Base-by-base conservation (phyloP, 2,113 vertebrate species). In the Sardina pilchardus region DNA sequence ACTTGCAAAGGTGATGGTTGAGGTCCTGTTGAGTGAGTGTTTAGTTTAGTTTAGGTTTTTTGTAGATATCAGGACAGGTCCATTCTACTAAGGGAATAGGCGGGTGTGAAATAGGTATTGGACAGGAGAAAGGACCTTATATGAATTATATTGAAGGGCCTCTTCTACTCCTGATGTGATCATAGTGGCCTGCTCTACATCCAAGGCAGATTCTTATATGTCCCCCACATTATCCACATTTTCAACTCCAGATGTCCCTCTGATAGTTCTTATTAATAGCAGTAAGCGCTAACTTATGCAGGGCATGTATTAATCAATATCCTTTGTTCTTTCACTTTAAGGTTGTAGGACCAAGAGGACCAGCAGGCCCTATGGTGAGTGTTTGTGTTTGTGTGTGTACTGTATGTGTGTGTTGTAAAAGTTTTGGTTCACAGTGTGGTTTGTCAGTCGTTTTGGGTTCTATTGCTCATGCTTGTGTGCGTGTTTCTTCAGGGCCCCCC, bases 331-430 rank as follows among this genome's bases (percentile, higher is more conserved):
- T 83, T 59, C 80, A 43, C 63, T 67, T 84, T 87, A 90, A 99
- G 97, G 95, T 97, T 45, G 89, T 96, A 95, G 97, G 97, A 96
- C 96, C 97, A 91, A 95, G 88, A 95, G 97, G 97, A 94, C 97
- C 97, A 85, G 92, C 95, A 43, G 97, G 97, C 83, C 96, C 97
- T 9, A 96, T 98, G 96, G 97, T 98, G 36, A 86, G 86, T 78
- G 30, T 36, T 4, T 14, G 34, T 75, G 26, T 21, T 24, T 10
- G 24, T 30, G n/a, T 30, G 2, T 42, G 63, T 30, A n/a, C n/a
- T n/a, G n/a, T 26, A 10, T 78, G 71, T 67, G 19, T 59, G 19
- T 67, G 63, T 26, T 67, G 63, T 8, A 78, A 7, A 21, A 12
- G 16, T 36, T 36, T 78, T 4, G 4, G 30, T 78, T 78, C 71